These are phyloP conservation scores for Brachyopa scutellaris DNA, from an alignment of 2,888 invertebrate species.

Conservation along the genomic window DNA sequence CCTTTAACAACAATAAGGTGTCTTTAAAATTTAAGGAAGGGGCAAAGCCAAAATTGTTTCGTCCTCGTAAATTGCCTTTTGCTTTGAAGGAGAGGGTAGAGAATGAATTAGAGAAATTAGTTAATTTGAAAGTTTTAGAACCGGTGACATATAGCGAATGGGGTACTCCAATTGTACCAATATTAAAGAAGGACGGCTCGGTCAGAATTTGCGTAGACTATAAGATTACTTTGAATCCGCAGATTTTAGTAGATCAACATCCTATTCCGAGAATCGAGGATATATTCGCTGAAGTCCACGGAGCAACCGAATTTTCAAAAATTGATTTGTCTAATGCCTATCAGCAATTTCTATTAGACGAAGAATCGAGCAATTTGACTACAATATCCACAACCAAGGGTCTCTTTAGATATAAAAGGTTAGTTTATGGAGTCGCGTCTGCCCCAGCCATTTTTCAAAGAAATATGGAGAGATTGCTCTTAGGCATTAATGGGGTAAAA, in stretches of 20 bases:
- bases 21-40: not conserved
- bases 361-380: conserved; percentile 69
- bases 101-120: conserved; percentile 8
- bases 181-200: conserved; percentile 17
- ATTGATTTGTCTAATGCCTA: conserved; percentile 78
- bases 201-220: conserved; percentile 30
- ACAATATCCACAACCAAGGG: no score
- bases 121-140: conserved; percentile 14
- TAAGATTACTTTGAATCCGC: conserved; percentile 22
- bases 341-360: conserved; percentile 75
- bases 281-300: conserved; percentile 45
- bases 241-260: conserved; percentile 2
- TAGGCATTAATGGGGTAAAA: no score
- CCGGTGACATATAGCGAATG: conserved; percentile 16
- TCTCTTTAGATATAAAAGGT: conserved; percentile 32
- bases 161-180: conserved; percentile 40
- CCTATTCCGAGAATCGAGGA: conserved; percentile 25
- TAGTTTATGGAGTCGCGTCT: no score
- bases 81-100: conserved; percentile 16
- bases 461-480: no score
- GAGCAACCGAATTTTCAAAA: conserved; percentile 76
- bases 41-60: not conserved
- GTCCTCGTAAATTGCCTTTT: not conserved
- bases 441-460: no score
- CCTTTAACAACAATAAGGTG: conserved; percentile 53